Percentiles rank a stretch among this genome's conserved stretches.
Evolutionary conservation across 2,888 invertebrate species (phyloP).

Genomic region (Tenthredo amoena): DNA sequence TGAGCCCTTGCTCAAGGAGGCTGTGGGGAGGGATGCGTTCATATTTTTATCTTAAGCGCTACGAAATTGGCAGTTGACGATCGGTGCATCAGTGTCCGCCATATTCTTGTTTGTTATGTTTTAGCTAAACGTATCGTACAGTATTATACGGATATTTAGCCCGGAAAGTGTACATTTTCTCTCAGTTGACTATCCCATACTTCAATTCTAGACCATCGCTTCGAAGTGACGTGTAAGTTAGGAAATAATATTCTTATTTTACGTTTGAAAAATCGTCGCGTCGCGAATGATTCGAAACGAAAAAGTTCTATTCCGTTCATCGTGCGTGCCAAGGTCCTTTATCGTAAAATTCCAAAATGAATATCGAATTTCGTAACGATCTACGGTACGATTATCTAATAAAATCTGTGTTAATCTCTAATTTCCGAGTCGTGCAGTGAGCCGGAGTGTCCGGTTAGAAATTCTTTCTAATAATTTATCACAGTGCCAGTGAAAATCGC

Average conservation of each 20-base stretch:
- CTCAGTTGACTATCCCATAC: too few species aligned
- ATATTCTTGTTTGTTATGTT: background rate
- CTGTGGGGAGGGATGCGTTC: too few species aligned
- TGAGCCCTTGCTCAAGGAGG: too few species aligned
- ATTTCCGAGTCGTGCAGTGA: background rate
- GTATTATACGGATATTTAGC: background rate
- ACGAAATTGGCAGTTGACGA: background rate
- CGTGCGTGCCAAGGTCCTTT: background rate
- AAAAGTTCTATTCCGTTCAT: background rate
- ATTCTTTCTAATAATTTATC: background rate
- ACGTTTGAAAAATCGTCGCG: background rate
- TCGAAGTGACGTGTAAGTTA: too few species aligned
- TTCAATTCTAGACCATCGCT: too few species aligned
- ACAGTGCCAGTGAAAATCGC: background rate
- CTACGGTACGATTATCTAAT: background rate
- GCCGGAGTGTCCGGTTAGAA: background rate
- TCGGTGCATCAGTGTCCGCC: background rate
- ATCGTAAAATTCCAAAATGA: background rate
- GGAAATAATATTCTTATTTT: background rate
- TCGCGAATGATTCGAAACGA: background rate
- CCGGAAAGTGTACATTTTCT: too few species aligned
- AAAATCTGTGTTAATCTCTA: background rate
- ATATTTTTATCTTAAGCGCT: background rate
- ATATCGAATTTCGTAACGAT: background rate
- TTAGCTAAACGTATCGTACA: background rate